A percentile compares a stretch with the other conserved stretches of the same genome.
These are phyloP conservation scores for Luperina testacea DNA, from an alignment of 2,888 invertebrate genomes.

Conservation along the genomic window DNA sequence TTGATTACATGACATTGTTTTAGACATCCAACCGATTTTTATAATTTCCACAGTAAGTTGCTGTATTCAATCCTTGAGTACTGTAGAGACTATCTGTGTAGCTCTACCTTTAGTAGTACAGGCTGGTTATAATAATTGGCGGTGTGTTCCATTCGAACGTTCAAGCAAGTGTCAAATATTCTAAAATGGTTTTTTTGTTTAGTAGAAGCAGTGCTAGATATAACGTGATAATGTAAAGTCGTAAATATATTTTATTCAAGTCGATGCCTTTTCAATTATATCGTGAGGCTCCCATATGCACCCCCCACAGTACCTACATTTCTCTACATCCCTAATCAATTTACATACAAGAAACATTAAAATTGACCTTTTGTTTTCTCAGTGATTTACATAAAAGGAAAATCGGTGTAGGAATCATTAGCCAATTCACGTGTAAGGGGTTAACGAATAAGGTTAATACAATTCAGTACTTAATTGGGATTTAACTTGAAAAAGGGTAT, in stretches of 20 bases:
- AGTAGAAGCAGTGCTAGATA: too few species aligned
- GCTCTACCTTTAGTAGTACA: too few species aligned
- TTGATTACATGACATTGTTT: background rate
- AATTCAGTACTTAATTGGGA: conserved; percentile 6
- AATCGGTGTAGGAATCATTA: conserved; percentile 14
- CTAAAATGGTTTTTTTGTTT: too few species aligned
- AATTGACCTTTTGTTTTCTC: conserved; percentile 18
- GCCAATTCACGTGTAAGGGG: conserved; percentile 3
- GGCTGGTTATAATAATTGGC: too few species aligned
- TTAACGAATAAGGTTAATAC: conserved; percentile 6
- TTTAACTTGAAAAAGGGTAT: background rate
- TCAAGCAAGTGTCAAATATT: too few species aligned
- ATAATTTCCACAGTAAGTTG: background rate
- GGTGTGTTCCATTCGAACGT: too few species aligned
- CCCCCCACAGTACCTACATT: background rate
- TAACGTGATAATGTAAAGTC: too few species aligned
- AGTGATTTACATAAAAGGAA: conserved; percentile 15
- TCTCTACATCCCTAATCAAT: background rate
- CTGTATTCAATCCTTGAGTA: background rate
- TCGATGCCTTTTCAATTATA: too few species aligned
- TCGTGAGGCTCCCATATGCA: too few species aligned
- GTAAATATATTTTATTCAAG: too few species aligned
- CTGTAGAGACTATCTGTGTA: too few species aligned
- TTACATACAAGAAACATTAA: conserved; percentile 20
- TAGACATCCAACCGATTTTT: background rate